These are phyloP conservation scores for Cosmia trapezina DNA, from an alignment of 2,888 invertebrate species.

Conservation along the genomic window DNA sequence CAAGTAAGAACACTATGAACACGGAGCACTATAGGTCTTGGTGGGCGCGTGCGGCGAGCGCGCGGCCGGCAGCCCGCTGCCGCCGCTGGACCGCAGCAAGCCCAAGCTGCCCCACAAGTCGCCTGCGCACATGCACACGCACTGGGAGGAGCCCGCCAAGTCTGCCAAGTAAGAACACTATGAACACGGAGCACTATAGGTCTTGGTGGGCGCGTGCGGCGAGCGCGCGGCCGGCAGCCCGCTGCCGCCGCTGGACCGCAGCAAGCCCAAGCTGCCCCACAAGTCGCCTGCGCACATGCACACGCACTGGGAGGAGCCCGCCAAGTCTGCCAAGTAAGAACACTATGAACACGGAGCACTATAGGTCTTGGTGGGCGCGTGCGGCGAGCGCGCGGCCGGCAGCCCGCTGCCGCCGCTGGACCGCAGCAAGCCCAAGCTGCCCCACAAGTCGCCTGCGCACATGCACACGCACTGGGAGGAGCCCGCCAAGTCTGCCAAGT, in stretches of 20 bases:
- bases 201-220: slow-evolving; percentile 30
- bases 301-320: slow-evolving; percentile 93
- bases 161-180: slow-evolving; percentile 39
- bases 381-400: slow-evolving; percentile 44
- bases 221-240: slow-evolving; percentile 56
- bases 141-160: slow-evolving; percentile 92
- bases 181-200: too few relatives aligned
- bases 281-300: slow-evolving; percentile 85
- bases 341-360: too few relatives aligned
- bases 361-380: slow-evolving; percentile 21
- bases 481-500: slow-evolving; percentile 72
- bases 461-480: slow-evolving; percentile 93
- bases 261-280: slow-evolving; percentile 71
- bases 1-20: slow-evolving; percentile 17
- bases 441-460: slow-evolving; percentile 84
- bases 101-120: slow-evolving; percentile 79
- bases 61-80: slow-evolving; percentile 54
- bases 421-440: slow-evolving; percentile 65
- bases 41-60: slow-evolving; percentile 41
- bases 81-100: slow-evolving; percentile 64
- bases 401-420: slow-evolving; percentile 63
- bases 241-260: slow-evolving; percentile 60
- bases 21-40: background rate
- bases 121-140: slow-evolving; percentile 85
- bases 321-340: slow-evolving; percentile 61